phyloP scores from a whole-genome alignment of 2,888 invertebrate species.

The Ischnus inquisitorius region DNA sequence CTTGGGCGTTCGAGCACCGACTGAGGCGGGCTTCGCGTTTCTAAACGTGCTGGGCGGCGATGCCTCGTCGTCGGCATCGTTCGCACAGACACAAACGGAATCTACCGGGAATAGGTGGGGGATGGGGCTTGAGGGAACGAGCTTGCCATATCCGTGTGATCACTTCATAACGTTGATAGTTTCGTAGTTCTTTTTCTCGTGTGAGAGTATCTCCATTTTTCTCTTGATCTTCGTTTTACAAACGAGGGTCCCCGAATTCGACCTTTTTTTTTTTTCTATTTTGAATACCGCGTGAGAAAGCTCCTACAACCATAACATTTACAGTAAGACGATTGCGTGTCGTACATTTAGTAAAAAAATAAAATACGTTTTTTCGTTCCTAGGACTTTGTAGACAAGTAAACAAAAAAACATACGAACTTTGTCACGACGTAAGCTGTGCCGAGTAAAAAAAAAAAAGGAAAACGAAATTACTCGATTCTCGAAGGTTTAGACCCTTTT shows the following conservation, averaged over 20 bases:
- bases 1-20: slow-evolving; percentile 35
- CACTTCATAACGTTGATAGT: slow-evolving; percentile 12
- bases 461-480: not conserved
- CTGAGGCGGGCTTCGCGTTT: slow-evolving; percentile 36
- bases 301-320: no score
- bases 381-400: no score
- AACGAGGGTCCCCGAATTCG: not conserved
- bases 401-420: no score
- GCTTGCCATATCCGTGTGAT: slow-evolving; percentile 22
- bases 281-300: not conserved
- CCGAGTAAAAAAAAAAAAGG: no score
- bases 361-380: no score
- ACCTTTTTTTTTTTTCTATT: not conserved
- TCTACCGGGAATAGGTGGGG: slow-evolving; percentile 3
- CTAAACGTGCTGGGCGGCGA: slow-evolving; percentile 14
- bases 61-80: not conserved
- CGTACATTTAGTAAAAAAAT: no score
- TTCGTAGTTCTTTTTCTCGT: not conserved
- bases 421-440: no score
- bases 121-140: slow-evolving; percentile 13
- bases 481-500: not conserved
- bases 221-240: not conserved
- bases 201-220: not conserved
- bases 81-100: slow-evolving; percentile 20
- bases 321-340: no score